Percentiles rank a stretch among this genome's conserved stretches.
Evolutionary conservation across 1,140 invertebrate species (phyloP).

Genomic region (Cataglyphis hispanica): DNA sequence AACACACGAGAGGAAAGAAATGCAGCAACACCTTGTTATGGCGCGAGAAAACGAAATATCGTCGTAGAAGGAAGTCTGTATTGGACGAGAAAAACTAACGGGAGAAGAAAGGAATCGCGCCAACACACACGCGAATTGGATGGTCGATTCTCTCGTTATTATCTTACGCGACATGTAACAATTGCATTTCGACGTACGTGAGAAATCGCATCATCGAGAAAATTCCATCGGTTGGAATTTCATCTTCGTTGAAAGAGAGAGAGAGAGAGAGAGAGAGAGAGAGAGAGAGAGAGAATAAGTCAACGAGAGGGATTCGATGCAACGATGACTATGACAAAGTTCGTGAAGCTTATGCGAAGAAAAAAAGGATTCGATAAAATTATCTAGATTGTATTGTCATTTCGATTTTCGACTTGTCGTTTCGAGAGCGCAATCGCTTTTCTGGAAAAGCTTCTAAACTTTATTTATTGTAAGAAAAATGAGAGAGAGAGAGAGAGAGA

Average conservation of each 20-base stretch:
- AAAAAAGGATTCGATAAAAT: constrained; percentile 11
- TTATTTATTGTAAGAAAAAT: neutral
- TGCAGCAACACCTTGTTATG: constrained; percentile 33
- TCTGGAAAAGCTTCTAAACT: neutral
- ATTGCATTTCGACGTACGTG: neutral
- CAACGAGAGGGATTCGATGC: neutral
- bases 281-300: no score
- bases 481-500: no score
- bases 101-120: neutral
- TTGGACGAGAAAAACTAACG: neutral
- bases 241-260: neutral
- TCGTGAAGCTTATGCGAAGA: neutral
- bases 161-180: constrained; percentile 20
- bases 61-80: neutral
- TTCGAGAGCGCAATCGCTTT: neutral
- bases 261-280: no score
- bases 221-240: constrained; percentile 14
- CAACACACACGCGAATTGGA: neutral
- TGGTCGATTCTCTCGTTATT: constrained; percentile 10
- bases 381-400: constrained; percentile 19
- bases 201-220: constrained; percentile 14
- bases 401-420: constrained; percentile 21
- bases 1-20: neutral
- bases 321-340: neutral
- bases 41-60: constrained; percentile 20